phyloP scores from a whole-genome alignment of 2,797 vertebrate genomes.

The Aphelocoma californica region DNA sequence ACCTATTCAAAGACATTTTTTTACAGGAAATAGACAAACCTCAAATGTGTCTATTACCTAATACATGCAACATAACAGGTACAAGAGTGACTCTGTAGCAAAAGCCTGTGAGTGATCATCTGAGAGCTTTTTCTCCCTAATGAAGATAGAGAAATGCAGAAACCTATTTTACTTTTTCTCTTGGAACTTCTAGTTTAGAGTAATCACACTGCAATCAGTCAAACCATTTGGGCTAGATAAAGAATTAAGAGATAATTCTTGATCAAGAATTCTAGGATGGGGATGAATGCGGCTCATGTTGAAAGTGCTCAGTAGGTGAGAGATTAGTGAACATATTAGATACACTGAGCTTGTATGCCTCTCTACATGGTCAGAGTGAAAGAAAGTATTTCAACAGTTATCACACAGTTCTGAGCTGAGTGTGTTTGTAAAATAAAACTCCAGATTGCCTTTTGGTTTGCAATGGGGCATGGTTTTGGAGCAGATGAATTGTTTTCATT shows the following conservation, averaged over 20 bases:
- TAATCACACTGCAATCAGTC: neutral
- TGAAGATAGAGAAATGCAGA: neutral
- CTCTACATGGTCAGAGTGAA: neutral
- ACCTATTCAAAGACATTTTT: neutral
- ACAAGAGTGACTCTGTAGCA: neutral
- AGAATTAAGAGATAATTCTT: neutral
- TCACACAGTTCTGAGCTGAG: neutral
- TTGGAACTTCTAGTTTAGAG: neutral
- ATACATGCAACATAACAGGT: neutral
- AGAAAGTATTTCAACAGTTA: neutral
- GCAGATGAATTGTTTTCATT: neutral
- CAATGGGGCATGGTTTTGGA: neutral
- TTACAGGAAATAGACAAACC: neutral
- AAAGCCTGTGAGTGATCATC: neutral
- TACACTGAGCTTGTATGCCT: neutral
- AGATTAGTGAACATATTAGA: neutral
- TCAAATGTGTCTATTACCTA: neutral
- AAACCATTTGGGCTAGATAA: neutral
- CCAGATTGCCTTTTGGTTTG: neutral
- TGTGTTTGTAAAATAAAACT: neutral
- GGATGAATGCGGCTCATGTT: neutral
- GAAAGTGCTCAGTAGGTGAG: neutral
- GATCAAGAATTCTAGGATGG: neutral
- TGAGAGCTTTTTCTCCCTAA: neutral
- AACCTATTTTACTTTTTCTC: neutral